Evolutionary conservation across 2,888 invertebrate species (phyloP), one percentile per base, ranked within the genome.

Genomic region (Caenorhabditis macrosperma): DNA sequence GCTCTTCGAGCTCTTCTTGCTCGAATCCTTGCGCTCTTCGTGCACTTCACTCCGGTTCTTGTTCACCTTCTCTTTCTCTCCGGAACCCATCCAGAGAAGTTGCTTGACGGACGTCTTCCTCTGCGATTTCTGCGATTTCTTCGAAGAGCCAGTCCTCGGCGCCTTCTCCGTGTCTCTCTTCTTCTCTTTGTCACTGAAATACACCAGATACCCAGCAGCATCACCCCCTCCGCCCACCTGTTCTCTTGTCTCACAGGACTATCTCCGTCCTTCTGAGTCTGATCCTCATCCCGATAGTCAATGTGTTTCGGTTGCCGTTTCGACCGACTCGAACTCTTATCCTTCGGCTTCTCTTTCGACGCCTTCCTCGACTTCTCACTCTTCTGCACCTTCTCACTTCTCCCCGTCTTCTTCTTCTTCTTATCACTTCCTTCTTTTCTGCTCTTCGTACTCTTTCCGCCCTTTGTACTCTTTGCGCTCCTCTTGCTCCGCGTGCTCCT

Each of bases 161-260:
- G 44, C 38, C 41, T 54, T 35, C 54, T 64, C 52, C 12, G 50
- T 17, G 26, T 35, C 52, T 33, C 48, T 52, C 63, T 63, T 63
- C 63, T 63, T 22, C 17, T 17, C 24, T 24, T 15, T 38, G 38
- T 38, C 38, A 38, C 38, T 38, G 15, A 38, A 38, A 38, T 12
- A 12, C 9, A 5, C 9, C 33, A 33, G 33, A 38, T 12, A 9
- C 3, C 15, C 9, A 5, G 38, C 38, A 2, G 3, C 6, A 2
- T 10, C 12, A 33, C 5, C 33, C 9, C 9, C 6, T 33, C 33
- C 33, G 5, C 33, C 38, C 15, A 38, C 38, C 38, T 38, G 38
- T 38, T 38, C 15, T 38, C n/a, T n/a, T n/a, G n/a, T 38, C 38
- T 2, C 3, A 38, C 9, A 12, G 9, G 5, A 2, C 38, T 9